Base-by-base conservation (phyloP, 2,113 vertebrate species). In the Lota lota region DNA sequence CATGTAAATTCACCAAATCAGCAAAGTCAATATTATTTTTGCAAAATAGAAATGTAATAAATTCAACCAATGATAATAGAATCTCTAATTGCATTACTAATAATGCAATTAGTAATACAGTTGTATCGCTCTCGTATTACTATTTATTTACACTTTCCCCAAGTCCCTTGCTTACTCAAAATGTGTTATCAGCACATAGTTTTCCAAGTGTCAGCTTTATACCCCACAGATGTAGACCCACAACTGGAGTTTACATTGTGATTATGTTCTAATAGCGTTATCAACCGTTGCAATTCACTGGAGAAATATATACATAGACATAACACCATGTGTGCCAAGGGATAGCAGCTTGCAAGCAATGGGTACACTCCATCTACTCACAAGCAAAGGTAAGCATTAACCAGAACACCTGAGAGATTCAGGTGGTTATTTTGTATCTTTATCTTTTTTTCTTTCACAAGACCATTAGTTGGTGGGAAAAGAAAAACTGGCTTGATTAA, bases 291-390 rank as follows among this genome's bases (percentile, higher is more conserved):
- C 53, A 22, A 22, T 12, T 51, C 53, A 40, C 60, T 4, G 4
- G 18, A n/a, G 54, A 57, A 16, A 12, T 75, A 70, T 83, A 74
- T 85, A 69, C 65, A 65, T 1, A 71, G 71, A 68, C 17, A 19
- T 76, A 59, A 73, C 20, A 57, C 36, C 14, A 3, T 73, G 73
- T 85, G 74, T 82, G 74, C 82, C 58, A 66, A 80, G 40, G 78
- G 77, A 78, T 82, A 77, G 68, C 15, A 33, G 22, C 2, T 36
- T 33, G 4, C 28, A 33, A 4, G 28, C 28, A 33, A 3, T n/a
- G 56, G 56, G 33, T n/a, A 68, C 68, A 70, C 69, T 3, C 51
- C 47, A 20, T 56, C 63, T 68, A 5, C 21, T 22, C 54, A 20
- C 24, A 61, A 68, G 63, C 67, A 73, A 17, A 20, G 16, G 14